Conservation (phyloP, 2,113 vertebrate species). For the Tenrec ecaudatus region DNA sequence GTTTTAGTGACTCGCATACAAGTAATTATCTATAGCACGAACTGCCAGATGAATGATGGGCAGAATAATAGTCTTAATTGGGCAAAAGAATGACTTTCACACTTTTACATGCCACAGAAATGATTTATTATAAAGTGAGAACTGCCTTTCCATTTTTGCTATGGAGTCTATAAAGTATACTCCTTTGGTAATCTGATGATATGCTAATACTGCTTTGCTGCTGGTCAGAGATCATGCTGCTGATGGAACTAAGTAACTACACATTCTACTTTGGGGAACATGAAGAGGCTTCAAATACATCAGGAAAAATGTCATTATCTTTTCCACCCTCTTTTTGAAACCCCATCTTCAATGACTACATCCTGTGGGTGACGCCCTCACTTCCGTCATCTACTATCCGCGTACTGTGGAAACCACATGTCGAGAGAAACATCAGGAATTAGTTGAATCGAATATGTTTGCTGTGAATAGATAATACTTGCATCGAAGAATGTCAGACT, state of each 20-base stretch:
- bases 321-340: background rate
- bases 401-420: background rate
- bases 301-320: background rate
- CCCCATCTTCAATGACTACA: no score
- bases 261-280: background rate
- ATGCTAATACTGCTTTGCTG: background rate
- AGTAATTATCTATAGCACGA: conserved; percentile 39
- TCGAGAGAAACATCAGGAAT: background rate
- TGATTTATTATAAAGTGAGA: conserved; percentile 7
- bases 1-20: conserved; percentile 33
- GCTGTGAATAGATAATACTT: background rate
- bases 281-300: no score
- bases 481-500: background rate
- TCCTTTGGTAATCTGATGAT: background rate
- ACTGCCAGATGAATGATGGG: background rate
- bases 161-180: background rate
- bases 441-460: background rate
- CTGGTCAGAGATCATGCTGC: background rate
- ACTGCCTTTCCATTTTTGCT: conserved; percentile 12
- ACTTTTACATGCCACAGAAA: conserved; percentile 12
- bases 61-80: background rate
- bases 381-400: background rate
- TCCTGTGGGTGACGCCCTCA: background rate
- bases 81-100: conserved; percentile 12
- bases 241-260: background rate